These are phyloP conservation scores for Turritopsis rubra DNA, from an alignment of 30 jellyfish, hydroid and myxozoan genomes.

Conservation along the genomic window DNA sequence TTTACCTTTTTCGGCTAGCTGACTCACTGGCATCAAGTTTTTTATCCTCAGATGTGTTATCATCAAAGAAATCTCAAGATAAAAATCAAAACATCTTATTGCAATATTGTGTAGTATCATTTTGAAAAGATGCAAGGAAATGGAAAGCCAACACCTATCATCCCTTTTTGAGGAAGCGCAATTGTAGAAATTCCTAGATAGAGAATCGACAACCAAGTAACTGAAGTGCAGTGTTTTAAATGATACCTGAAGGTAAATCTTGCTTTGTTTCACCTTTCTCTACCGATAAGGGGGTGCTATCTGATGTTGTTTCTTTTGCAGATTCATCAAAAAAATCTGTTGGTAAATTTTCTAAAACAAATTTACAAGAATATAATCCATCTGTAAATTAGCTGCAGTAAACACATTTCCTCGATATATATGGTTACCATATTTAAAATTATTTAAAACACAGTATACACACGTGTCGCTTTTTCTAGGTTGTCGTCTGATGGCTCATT, in stretches of 20 bases:
- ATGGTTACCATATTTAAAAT: no score
- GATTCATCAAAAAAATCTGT: constrained; percentile 13
- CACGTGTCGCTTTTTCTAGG: not conserved
- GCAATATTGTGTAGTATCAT: no score
- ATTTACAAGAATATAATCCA: not conserved
- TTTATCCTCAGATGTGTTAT: not conserved
- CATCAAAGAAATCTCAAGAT: not conserved
- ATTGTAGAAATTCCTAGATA: no score
- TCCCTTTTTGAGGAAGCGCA: not conserved
- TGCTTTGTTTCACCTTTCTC: not conserved
- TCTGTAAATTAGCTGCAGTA: not conserved
- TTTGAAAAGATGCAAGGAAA: no score
- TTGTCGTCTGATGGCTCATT: not conserved
- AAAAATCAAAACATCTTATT: not conserved
- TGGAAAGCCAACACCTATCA: not conserved
- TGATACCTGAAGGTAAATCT: not conserved
- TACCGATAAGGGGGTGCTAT: not conserved
- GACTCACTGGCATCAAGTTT: not conserved
- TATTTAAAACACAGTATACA: not conserved
- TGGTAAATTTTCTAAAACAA: not conserved
- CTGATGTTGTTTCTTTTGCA: not conserved
- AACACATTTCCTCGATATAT: no score
- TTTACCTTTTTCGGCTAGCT: not conserved
- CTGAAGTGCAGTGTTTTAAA: no score
- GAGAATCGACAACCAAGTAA: no score